A percentile compares a stretch with the other conserved stretches of the same genome.
Evolutionary conservation across 2,888 invertebrate species (phyloP).

Genomic region (Petrophora chlorosata): DNA sequence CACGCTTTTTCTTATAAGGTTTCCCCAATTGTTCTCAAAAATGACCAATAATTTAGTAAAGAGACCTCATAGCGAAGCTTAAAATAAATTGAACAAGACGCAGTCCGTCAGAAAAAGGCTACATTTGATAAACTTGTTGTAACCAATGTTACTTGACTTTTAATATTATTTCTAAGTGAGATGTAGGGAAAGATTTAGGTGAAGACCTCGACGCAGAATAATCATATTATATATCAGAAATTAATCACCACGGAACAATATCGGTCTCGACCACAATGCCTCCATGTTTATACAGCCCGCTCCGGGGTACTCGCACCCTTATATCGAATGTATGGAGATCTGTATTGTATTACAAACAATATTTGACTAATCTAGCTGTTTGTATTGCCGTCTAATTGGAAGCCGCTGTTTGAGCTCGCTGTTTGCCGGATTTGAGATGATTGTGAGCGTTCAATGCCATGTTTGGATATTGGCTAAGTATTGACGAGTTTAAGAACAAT

Average conservation of each 20-base stretch:
- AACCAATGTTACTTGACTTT: too few relatives aligned
- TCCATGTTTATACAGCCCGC: constrained; percentile 40
- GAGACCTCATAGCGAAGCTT: too few relatives aligned
- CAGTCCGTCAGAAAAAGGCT: too few relatives aligned
- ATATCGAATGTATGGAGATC: constrained; percentile 70
- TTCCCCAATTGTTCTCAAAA: too few relatives aligned
- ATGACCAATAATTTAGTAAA: too few relatives aligned
- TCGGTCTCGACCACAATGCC: constrained; percentile 28
- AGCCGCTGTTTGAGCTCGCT: constrained; percentile 39
- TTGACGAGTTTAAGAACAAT: constrained; percentile 22
- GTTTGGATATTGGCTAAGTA: constrained; percentile 30
- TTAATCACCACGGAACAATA: constrained; percentile 14
- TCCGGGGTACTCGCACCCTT: constrained; percentile 48
- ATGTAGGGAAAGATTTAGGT: background rate
- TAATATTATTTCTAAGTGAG: too few relatives aligned
- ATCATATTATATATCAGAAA: constrained; percentile 7
- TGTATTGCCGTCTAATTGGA: constrained; percentile 68
- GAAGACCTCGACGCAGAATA: background rate
- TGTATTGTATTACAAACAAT: constrained; percentile 72
- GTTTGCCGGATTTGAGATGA: constrained; percentile 36
- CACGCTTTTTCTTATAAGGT: too few relatives aligned
- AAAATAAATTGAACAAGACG: too few relatives aligned
- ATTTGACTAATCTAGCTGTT: constrained; percentile 72
- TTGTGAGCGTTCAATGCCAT: constrained; percentile 31
- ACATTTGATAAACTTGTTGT: too few relatives aligned